phyloP scores from a whole-genome alignment of 2,113 vertebrate genomes.

The Lepisosteus osseus region DNA sequence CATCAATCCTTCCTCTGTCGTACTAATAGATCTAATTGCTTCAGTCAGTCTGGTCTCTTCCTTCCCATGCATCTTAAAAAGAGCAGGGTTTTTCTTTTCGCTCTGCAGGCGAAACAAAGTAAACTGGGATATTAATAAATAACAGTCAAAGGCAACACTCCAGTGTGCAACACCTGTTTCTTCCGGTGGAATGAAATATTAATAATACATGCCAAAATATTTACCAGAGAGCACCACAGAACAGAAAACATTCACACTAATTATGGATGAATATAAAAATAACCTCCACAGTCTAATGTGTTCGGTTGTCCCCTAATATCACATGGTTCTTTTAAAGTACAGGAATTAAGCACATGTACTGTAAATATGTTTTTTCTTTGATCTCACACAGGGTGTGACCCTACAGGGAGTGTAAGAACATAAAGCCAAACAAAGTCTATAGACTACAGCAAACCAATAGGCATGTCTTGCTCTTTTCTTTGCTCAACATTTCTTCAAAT shows the following conservation, averaged over 20 bases:
- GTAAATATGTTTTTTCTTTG: too few relatives aligned
- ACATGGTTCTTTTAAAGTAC: conserved; percentile 9
- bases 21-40: conserved; percentile 79
- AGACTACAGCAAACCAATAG: too few relatives aligned
- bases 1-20: conserved; percentile 77
- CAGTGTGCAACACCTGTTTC: conserved; percentile 48
- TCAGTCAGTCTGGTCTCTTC: conserved; percentile 66
- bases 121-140: conserved; percentile 33
- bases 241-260: conserved; percentile 38
- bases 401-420: too few relatives aligned
- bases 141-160: conserved; percentile 39
- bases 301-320: conserved; percentile 48
- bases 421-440: too few relatives aligned
- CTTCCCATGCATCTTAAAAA: conserved; percentile 29
- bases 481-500: too few relatives aligned
- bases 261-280: conserved; percentile 54
- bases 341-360: too few relatives aligned
- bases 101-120: conserved; percentile 10
- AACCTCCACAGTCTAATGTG: conserved; percentile 40
- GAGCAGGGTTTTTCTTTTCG: conserved; percentile 24
- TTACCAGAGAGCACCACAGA: conserved; percentile 44
- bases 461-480: too few relatives aligned
- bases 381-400: too few relatives aligned
- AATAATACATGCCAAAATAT: conserved; percentile 58
- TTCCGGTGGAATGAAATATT: conserved; percentile 59